A percentile compares a stretch with the other conserved stretches of the same genome.
Conservation (phyloP, 1,140 invertebrate genomes). For the Brachionus calyciflorus region DNA sequence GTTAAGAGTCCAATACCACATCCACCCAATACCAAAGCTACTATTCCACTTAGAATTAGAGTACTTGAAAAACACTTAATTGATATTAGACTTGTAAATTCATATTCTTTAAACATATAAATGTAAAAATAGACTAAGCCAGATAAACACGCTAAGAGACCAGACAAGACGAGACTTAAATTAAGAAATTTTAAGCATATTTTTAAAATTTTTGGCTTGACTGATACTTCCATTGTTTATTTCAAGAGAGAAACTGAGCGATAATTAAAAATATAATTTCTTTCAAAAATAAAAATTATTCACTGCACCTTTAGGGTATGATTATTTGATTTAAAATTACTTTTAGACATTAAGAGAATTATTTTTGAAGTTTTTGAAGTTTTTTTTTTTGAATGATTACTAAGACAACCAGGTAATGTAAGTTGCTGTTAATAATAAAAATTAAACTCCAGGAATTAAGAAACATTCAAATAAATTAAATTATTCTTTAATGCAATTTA, state of each 20-base stretch:
- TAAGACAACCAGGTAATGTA: conserved; percentile 4
- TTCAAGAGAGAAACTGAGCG: no score
- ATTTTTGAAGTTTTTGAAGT: neutral
- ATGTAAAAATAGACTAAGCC: neutral
- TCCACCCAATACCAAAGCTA: neutral
- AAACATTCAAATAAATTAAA: no score
- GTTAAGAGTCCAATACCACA: neutral
- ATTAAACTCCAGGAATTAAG: neutral
- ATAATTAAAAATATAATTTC: no score
- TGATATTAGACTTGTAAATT: neutral
- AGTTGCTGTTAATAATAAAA: neutral
- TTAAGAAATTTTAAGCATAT: neutral
- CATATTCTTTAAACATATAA: neutral
- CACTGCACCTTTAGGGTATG: no score
- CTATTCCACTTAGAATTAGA: neutral
- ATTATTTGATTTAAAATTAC: no score
- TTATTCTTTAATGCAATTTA: no score
- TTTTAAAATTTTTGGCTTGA: neutral
- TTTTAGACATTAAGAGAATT: no score
- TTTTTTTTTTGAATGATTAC: neutral
- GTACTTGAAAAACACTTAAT: neutral
- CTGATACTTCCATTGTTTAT: conserved; percentile 4
- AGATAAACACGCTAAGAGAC: neutral
- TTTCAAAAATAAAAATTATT: no score
- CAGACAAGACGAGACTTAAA: neutral